Conservation (phyloP, 2,113 vertebrate species). For the Elgaria multicarinata region DNA sequence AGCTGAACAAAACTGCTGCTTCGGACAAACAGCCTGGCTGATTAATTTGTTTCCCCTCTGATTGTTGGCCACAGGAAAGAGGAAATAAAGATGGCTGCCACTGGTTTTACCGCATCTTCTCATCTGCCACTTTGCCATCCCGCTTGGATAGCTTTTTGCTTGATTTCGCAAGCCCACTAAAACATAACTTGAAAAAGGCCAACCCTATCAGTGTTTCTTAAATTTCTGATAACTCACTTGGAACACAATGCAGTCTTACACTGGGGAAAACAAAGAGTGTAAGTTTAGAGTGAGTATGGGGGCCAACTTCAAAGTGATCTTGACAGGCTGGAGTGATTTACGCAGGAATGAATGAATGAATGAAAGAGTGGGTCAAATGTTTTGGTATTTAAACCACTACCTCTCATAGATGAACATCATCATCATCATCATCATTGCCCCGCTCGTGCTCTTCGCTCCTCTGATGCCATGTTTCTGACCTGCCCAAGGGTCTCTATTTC, state of each 20-base stretch:
- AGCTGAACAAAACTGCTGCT: fast-evolving
- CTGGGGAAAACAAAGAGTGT: background rate
- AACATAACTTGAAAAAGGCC: background rate
- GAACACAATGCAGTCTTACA: background rate
- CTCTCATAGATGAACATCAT: background rate
- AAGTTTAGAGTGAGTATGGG: background rate
- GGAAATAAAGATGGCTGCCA: background rate
- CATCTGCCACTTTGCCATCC: background rate
- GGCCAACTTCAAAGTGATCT: too few species aligned
- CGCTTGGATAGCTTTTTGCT: background rate
- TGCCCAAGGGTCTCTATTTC: too few species aligned
- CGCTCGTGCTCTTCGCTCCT: too few species aligned
- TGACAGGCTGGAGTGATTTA: too few species aligned
- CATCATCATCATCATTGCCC: too few species aligned
- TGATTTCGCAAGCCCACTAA: background rate
- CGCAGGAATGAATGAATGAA: too few species aligned
- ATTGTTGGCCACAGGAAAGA: background rate
- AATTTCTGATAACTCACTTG: background rate
- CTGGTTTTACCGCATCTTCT: slow-evolving; percentile 1
- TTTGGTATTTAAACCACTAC: background rate
- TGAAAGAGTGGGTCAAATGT: background rate
- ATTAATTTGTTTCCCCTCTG: background rate
- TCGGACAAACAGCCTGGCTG: background rate
- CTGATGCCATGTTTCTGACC: too few species aligned
- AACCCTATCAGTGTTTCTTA: background rate